These are phyloP conservation scores for Rhaphigaster nebulosa DNA, from an alignment of 2,888 invertebrate genomes.

Conservation along the genomic window DNA sequence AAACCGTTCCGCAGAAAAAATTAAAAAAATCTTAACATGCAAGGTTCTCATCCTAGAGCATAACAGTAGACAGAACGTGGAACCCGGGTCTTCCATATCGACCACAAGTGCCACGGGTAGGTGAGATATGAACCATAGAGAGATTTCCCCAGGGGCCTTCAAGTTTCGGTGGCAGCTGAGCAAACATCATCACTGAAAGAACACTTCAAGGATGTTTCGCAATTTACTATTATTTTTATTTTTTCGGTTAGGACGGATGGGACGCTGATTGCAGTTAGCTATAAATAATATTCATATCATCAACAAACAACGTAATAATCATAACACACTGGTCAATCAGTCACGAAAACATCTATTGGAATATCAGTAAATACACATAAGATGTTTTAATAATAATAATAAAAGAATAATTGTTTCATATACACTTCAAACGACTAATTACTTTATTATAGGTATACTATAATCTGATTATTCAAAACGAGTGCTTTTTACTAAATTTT, in stretches of 20 bases:
- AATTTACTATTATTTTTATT: neutral
- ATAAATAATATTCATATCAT: no score
- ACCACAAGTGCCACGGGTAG: constrained; percentile 22
- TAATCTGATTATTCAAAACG: no score
- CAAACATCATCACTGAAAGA: constrained; percentile 32
- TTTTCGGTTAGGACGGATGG: neutral
- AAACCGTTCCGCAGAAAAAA: no score
- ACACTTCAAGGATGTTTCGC: neutral
- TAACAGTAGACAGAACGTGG: neutral
- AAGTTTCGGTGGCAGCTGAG: constrained; percentile 39
- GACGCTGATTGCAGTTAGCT: neutral
- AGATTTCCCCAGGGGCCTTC: constrained; percentile 34
- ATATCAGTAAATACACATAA: no score
- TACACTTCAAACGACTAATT: no score
- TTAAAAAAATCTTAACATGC: neutral
- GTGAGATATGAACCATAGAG: constrained; percentile 46
- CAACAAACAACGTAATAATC: no score
- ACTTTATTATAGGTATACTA: no score
- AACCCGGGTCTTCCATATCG: neutral
- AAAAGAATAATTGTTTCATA: no score
- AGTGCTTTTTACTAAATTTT: no score
- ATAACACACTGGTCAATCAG: no score
- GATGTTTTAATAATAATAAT: no score
- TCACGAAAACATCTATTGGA: no score
- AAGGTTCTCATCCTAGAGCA: neutral